Percentiles rank a stretch among this genome's conserved stretches.
These are phyloP conservation scores for Cydia amplana DNA, from an alignment of 1,140 invertebrate genomes.

Conservation along the genomic window DNA sequence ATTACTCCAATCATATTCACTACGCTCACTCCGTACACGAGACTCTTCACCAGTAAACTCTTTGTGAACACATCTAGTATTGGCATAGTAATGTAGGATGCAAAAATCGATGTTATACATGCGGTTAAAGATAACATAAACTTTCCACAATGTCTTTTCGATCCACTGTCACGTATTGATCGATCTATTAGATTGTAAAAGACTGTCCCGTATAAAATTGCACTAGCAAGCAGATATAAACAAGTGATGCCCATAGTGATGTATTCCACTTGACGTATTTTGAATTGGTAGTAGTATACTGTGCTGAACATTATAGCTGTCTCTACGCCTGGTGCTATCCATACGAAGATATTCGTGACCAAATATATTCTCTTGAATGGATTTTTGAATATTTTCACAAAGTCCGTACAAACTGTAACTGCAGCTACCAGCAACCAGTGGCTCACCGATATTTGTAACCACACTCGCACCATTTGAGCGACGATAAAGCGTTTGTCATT, in stretches of 20 bases:
- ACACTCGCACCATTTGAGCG: background rate
- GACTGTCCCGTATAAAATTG: background rate
- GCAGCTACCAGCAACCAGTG: constrained; percentile 17
- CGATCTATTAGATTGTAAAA: background rate
- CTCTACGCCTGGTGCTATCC: background rate
- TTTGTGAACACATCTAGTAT: background rate
- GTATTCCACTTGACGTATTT: constrained; percentile 4
- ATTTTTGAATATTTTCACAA: background rate
- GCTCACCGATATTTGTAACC: background rate
- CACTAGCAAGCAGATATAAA: background rate
- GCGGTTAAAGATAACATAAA: background rate
- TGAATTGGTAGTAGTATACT: background rate
- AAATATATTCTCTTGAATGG: background rate
- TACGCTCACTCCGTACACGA: background rate
- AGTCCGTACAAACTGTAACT: background rate
- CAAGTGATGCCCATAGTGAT: background rate
- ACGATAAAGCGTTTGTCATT: background rate
- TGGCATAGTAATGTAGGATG: background rate
- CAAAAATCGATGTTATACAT: background rate
- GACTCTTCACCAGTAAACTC: background rate
- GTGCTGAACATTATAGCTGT: background rate
- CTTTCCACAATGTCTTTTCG: background rate
- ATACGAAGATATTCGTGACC: background rate
- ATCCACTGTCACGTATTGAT: background rate
- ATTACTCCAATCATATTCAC: constrained; percentile 4